These are phyloP conservation scores for Holothuria leucospilota DNA, from an alignment of 53 echinoderm and acorn worm genomes.

Conservation along the genomic window DNA sequence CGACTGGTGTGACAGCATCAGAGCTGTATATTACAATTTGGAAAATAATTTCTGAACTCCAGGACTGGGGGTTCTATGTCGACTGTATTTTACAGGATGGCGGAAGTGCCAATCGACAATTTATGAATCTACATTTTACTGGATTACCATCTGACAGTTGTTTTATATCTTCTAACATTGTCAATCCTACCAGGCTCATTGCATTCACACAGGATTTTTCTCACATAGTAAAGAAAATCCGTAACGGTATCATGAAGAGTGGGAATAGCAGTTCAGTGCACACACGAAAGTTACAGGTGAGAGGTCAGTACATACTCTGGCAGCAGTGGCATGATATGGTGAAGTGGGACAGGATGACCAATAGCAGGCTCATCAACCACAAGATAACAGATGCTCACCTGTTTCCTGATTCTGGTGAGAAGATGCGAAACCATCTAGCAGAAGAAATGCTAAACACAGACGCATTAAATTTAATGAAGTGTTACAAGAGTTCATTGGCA, in stretches of 20 bases:
- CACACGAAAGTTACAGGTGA: background rate
- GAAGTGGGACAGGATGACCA: too few species aligned
- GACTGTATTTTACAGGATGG: conserved; percentile 5
- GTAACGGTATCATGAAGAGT: background rate
- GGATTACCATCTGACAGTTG: background rate
- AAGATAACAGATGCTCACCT: too few species aligned
- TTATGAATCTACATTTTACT: background rate
- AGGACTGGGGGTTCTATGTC: background rate
- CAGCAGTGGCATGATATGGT: background rate
- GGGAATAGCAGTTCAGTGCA: background rate
- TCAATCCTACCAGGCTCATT: background rate
- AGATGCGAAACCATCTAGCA: too few species aligned
- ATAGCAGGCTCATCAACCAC: too few species aligned
- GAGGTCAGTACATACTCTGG: background rate
- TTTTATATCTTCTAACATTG: background rate
- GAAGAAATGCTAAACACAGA: too few species aligned
- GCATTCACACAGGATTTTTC: background rate
- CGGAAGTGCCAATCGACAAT: background rate
- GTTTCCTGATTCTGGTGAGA: too few species aligned
- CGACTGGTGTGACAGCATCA: background rate
- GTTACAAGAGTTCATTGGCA: too few species aligned
- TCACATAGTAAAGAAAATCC: background rate
- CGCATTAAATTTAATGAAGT: too few species aligned
- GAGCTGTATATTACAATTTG: background rate
- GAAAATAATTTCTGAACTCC: conserved; percentile 3